Percentiles rank a stretch among this genome's conserved stretches.
These are phyloP conservation scores for Netelia virgata DNA, from an alignment of 2,888 invertebrate genomes.

Conservation along the genomic window DNA sequence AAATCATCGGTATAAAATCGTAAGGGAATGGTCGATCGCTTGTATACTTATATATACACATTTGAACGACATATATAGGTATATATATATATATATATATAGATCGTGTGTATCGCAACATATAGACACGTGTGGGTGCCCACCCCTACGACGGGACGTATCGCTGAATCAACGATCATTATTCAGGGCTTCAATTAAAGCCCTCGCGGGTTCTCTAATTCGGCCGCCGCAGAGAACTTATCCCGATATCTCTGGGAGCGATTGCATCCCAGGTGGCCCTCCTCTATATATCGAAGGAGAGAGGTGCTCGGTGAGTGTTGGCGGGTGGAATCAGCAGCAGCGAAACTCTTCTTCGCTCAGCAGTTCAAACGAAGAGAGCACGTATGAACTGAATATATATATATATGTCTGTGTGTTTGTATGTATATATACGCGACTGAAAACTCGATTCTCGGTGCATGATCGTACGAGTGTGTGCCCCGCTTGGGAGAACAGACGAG, in stretches of 20 bases:
- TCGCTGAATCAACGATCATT: conserved; percentile 82
- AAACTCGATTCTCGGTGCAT: conserved; percentile 72
- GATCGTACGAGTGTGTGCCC: conserved; percentile 73
- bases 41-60: not conserved
- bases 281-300: conserved; percentile 42
- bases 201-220: conserved; percentile 81
- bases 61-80: too few species aligned
- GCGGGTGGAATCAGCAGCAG: conserved; percentile 48
- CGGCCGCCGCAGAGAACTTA: conserved; percentile 80
- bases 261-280: conserved; percentile 81
- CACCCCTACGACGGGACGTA: conserved; percentile 77
- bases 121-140: conserved; percentile 50
- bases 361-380: conserved; percentile 14
- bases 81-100: conserved; percentile 13
- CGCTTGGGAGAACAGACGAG: conserved; percentile 41
- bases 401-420: conserved; percentile 35
- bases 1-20: conserved; percentile 3
- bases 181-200: conserved; percentile 84
- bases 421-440: conserved; percentile 6
- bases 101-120: not conserved
- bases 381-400: conserved; percentile 26
- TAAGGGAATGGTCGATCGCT: not conserved
- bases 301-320: conserved; percentile 55
- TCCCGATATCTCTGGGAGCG: conserved; percentile 81
- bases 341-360: conserved; percentile 41